Evolutionary conservation across 2,113 vertebrate species (phyloP), one percentile per base, ranked within the genome.

Genomic region (Ceyx margarethae): DNA sequence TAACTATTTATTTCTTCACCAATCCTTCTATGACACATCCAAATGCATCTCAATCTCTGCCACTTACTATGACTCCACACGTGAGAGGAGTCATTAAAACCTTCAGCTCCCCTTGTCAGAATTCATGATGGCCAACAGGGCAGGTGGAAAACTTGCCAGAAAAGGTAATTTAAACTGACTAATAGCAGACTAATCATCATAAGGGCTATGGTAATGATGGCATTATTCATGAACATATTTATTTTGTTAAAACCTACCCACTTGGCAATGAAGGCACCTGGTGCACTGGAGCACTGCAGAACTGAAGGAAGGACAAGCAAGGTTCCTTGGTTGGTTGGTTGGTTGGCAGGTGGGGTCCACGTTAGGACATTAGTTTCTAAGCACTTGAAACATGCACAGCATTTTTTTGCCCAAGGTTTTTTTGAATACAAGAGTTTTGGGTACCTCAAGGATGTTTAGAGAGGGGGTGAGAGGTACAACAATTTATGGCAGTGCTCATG

Each of bases 111-210:
- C 53, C 71, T 58, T 61, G 57, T 88, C 33, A 81, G 76, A 87
- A 91, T 84, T 60, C 42, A 73, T 67, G 72, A 82, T 81, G 48
- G 85, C 61, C 91, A 81, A 72, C 72, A 81, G 6, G 75, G 60
- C 45, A 82, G 68, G 93, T 57, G 29, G 71, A 91, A 95, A 84
- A 78, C 29, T 75, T 92, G 65, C 65, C 66, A 87, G 64, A 62
- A 82, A 92, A 31, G 40, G 5, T 64, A 73, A 93, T 75, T 89
- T 89, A 84, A 83, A 87, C 71, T 91, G 87, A 77, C 90, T 93
- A 87, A 71, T 46, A 81, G 25, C 60, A 85, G 81, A 87, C 13
- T 78, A 82, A 94, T 76, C 61, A 74, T 81, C 48, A 53, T 48
- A 86, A 93, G 66, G 43, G 67, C 67, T 60, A 76, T 35, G 29